Conservation (phyloP, 2,113 vertebrate species). For the Aegithalos caudatus region DNA sequence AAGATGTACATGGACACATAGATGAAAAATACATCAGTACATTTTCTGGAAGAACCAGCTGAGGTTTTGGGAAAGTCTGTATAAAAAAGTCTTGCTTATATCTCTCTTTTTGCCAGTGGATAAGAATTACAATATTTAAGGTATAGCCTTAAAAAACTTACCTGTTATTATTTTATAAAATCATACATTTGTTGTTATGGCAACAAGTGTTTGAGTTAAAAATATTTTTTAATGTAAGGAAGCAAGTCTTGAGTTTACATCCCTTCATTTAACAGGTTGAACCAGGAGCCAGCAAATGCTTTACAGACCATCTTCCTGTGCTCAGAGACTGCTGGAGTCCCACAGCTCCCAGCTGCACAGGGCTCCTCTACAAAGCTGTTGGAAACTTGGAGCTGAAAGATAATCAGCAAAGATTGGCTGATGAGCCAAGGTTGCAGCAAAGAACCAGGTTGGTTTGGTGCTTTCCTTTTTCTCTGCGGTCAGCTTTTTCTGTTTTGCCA, state of each 20-base stretch:
- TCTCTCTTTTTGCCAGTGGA: not conserved
- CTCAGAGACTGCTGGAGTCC: not conserved
- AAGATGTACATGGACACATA: not conserved
- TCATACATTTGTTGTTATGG: not conserved
- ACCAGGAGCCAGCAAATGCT: not conserved
- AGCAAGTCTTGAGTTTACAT: not conserved
- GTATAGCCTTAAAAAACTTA: not conserved
- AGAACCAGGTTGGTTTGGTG: not conserved
- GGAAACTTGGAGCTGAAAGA: not conserved
- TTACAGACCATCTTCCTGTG: not conserved
- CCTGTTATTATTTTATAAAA: not conserved
- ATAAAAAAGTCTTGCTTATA: not conserved
- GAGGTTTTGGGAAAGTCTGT: not conserved
- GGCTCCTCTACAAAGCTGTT: not conserved
- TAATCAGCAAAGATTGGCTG: not conserved
- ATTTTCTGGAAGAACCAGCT: not conserved
- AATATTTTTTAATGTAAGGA: not conserved
- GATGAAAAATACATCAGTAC: not conserved
- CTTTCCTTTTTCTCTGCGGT: not conserved
- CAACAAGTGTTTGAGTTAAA: not conserved
- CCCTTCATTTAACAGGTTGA: not conserved
- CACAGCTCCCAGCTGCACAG: not conserved
- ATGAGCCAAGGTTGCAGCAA: not conserved
- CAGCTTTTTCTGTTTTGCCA: not conserved
- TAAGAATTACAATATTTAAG: not conserved